phyloP scores from a whole-genome alignment of 2,113 vertebrate genomes.

The Calyptommatus sinebrachiatus region DNA sequence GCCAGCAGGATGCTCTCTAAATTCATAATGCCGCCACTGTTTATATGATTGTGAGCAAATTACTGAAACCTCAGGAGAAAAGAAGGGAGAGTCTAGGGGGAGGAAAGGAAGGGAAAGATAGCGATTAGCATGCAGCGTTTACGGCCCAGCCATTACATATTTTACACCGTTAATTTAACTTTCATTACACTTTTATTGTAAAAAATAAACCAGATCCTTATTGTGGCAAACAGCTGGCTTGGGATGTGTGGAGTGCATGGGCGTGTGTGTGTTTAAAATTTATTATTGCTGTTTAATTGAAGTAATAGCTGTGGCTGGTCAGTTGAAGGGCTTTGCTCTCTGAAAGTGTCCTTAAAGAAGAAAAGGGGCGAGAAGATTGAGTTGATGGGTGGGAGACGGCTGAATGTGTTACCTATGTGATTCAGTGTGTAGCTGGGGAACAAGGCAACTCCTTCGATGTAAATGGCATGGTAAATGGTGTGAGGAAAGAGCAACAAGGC shows the following conservation, averaged over 20 bases:
- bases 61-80: slow-evolving; percentile 60
- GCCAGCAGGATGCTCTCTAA: slow-evolving; percentile 62
- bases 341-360: slow-evolving; percentile 11
- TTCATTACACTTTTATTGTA: slow-evolving; percentile 53
- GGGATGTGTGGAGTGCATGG: background rate
- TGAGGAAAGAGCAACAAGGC: slow-evolving; percentile 42
- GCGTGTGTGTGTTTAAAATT: background rate
- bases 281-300: slow-evolving; percentile 46
- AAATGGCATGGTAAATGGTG: slow-evolving; percentile 35
- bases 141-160: slow-evolving; percentile 35
- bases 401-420: background rate
- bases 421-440: background rate
- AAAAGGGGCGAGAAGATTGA: slow-evolving; percentile 37
- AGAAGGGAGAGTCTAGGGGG: background rate
- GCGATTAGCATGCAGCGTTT: slow-evolving; percentile 34
- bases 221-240: slow-evolving; percentile 52
- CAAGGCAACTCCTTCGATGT: background rate
- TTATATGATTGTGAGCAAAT: slow-evolving; percentile 58
- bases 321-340: slow-evolving; percentile 26
- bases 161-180: slow-evolving; percentile 58
- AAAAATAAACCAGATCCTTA: slow-evolving; percentile 55
- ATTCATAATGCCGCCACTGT: slow-evolving; percentile 60
- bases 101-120: background rate
- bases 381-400: slow-evolving; percentile 31
- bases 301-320: slow-evolving; percentile 5